Conservation (phyloP, 2,113 vertebrate species). For the Panthera leo region DNA sequence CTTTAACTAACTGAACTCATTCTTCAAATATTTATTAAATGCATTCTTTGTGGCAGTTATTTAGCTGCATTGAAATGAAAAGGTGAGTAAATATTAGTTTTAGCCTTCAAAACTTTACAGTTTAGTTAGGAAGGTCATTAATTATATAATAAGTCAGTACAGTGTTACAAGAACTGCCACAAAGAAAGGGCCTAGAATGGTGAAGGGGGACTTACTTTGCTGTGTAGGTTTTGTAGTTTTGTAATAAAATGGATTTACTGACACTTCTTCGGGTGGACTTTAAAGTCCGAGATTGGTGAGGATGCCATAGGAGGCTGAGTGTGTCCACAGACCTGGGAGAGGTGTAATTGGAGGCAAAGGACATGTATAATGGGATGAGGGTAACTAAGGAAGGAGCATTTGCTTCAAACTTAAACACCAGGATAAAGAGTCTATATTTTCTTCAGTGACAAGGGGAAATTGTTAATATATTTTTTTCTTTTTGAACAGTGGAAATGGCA, state of each 20-base stretch:
- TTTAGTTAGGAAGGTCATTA: slow-evolving; percentile 42
- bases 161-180: not conserved
- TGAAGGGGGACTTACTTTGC: slow-evolving; percentile 28
- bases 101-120: slow-evolving; percentile 38
- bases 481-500: not conserved
- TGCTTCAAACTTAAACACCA: not conserved
- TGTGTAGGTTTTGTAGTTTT: not conserved
- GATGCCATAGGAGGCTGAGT: not conserved
- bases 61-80: slow-evolving; percentile 35
- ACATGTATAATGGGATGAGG: not conserved
- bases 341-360: slow-evolving; percentile 31
- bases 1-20: slow-evolving; percentile 31
- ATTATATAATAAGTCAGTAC: slow-evolving; percentile 14
- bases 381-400: not conserved
- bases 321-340: not conserved
- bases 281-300: slow-evolving; percentile 27
- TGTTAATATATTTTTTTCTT: not conserved
- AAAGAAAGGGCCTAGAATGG: slow-evolving; percentile 1
- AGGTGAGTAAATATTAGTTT: slow-evolving; percentile 46
- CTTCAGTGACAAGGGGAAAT: slow-evolving; percentile 1
- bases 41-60: not conserved
- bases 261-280: slow-evolving; percentile 33
- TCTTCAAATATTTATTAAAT: not conserved
- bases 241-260: slow-evolving; percentile 49
- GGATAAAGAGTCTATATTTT: not conserved